Conservation (phyloP, 2,888 invertebrate genomes). For the Pardosa pseudoannulata region DNA sequence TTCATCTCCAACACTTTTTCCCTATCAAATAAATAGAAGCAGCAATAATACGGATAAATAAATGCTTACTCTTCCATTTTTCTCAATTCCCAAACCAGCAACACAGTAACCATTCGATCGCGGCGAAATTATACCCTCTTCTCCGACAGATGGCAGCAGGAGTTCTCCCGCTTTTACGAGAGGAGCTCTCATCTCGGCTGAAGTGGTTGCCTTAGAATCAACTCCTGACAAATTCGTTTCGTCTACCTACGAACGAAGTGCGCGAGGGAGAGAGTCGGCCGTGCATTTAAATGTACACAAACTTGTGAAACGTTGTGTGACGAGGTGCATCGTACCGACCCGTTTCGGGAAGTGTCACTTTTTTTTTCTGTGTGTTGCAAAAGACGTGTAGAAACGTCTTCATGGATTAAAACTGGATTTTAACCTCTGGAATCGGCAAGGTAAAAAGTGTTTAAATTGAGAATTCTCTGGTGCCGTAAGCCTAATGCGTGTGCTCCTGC, state of each 20-base stretch:
- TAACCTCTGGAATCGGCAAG: neutral
- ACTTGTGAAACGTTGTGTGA: neutral
- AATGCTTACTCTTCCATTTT: constrained; percentile 2
- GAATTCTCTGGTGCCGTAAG: neutral
- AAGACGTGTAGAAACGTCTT: neutral
- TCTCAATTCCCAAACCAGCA: constrained; percentile 13
- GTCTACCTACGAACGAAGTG: constrained; percentile 11
- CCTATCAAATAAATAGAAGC: neutral
- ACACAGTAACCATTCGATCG: constrained; percentile 7
- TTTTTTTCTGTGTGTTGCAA: no score
- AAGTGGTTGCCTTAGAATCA: neutral
- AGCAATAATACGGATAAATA: neutral
- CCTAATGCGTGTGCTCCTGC: neutral
- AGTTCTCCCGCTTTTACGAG: neutral
- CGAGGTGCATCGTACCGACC: neutral
- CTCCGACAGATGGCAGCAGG: constrained; percentile 4
- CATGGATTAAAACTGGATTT: constrained; percentile 14
- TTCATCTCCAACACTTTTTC: neutral
- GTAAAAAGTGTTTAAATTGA: neutral
- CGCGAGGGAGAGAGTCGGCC: neutral
- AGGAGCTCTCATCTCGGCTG: neutral
- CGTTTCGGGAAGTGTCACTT: neutral
- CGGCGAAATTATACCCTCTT: neutral
- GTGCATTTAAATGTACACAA: constrained; percentile 1
- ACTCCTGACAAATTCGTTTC: constrained; percentile 14